Evolutionary conservation across 2,888 invertebrate genomes (phyloP).

Genomic region (Crocallis elinguaria): DNA sequence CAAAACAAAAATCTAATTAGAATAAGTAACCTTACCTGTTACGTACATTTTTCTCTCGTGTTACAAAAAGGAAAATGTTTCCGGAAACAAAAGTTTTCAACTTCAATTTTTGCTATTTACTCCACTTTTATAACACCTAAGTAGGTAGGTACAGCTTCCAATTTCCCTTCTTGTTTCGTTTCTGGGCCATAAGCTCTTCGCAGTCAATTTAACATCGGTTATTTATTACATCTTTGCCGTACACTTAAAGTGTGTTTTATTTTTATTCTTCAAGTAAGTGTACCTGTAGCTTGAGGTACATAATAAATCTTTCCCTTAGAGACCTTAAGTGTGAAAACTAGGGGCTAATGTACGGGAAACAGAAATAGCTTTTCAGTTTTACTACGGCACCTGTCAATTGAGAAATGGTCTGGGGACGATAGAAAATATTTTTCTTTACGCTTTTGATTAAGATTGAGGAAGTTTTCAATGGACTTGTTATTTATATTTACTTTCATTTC

Average conservation of each 20-base stretch:
- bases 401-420: not conserved
- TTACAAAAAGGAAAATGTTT: slow-evolving; percentile 13
- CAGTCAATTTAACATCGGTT: slow-evolving; percentile 81
- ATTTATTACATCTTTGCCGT: slow-evolving; percentile 77
- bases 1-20: not conserved
- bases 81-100: slow-evolving; percentile 18
- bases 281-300: slow-evolving; percentile 57
- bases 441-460: slow-evolving; percentile 2
- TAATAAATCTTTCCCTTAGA: slow-evolving; percentile 64
- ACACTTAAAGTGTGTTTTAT: slow-evolving; percentile 70
- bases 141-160: slow-evolving; percentile 37
- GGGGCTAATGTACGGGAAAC: slow-evolving; percentile 60
- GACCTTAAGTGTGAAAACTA: slow-evolving; percentile 66
- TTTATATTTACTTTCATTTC: not conserved
- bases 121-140: slow-evolving; percentile 29
- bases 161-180: slow-evolving; percentile 63
- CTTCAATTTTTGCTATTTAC: slow-evolving; percentile 28
- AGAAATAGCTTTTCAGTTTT: slow-evolving; percentile 47
- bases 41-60: slow-evolving; percentile 1
- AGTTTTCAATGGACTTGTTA: not conserved
- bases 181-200: slow-evolving; percentile 74
- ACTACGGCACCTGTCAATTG: slow-evolving; percentile 26
- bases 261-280: slow-evolving; percentile 56
- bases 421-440: slow-evolving; percentile 5
- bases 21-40: slow-evolving; percentile 7